These are phyloP conservation scores for Anthoptus insignis DNA, from an alignment of 2,888 invertebrate genomes.

Conservation along the genomic window DNA sequence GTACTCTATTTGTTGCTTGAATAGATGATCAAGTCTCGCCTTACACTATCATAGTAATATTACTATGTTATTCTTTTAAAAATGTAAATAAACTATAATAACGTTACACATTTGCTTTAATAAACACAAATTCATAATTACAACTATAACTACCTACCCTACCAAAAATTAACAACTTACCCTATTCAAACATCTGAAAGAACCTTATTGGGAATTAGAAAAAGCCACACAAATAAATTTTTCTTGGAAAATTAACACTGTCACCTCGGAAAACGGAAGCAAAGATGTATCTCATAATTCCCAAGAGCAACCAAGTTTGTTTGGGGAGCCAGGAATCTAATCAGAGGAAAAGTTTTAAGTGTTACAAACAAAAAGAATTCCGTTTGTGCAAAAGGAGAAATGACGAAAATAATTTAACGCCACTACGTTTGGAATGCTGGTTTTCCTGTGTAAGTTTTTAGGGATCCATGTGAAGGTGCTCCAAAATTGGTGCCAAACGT, in stretches of 20 bases:
- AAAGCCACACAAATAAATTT: constrained; percentile 1
- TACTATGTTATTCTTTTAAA: no score
- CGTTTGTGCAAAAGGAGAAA: constrained; percentile 14
- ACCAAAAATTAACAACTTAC: no score
- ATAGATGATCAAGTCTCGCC: no score
- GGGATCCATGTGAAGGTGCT: no score
- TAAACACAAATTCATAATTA: no score
- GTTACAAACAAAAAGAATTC: constrained; percentile 35
- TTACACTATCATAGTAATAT: no score
- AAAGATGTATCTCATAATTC: constrained; percentile 29
- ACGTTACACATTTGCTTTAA: no score
- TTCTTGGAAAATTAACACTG: constrained; percentile 12
- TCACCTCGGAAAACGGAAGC: constrained; percentile 11
- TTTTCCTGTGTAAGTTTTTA: constrained; percentile 14
- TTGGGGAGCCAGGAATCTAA: constrained; percentile 35
- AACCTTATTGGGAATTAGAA: neutral
- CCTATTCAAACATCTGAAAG: no score
- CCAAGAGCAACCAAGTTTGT: constrained; percentile 29
- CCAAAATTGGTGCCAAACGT: no score
- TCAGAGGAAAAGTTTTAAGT: constrained; percentile 36
- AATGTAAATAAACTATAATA: no score
- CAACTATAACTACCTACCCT: no score
- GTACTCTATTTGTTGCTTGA: no score
- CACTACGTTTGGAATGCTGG: constrained; percentile 21
- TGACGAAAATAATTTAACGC: constrained; percentile 28